Base-by-base conservation (phyloP, 2,797 vertebrate genomes). In the Schizothorax lantsangensis region DNA sequence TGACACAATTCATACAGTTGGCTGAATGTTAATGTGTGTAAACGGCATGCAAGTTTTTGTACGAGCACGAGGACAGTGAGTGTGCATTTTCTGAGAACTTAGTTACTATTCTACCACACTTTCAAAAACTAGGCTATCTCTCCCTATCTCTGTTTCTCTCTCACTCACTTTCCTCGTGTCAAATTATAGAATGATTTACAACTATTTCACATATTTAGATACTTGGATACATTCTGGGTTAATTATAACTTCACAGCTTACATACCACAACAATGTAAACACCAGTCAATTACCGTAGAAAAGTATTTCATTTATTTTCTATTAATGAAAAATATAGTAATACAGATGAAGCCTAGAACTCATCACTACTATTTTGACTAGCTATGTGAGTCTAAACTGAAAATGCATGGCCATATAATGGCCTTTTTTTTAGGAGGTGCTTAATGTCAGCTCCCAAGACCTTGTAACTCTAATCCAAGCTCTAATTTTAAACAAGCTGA, bases 121-220 rank as follows among this genome's bases (percentile, higher is more conserved):
- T 59, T 43, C 38, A 15, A 62, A 47, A 79, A 43, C 12, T 40
- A 79, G 59, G 14, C 47, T 82, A 43, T 85, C 33, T 62, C 40
- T 84, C 33, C 40, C 43, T 62, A 26, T 75, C 40, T 64, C 79
- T 84, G 57, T 77, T 40, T 80, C 68, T 40, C 52, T 79, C 59
- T 43, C 59, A 36, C 47, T 64, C 38, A 40, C 30, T 59, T 75
- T 71, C 49, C 75, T 75, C 21, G 21, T 80, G 23, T 62, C 59
- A 83, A 47, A 77, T 85, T 26, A 26, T 45, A 47, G 23, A 73
- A 15, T 17, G 7, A 73, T 73, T 73, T 45, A 14, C 15, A 26
- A 73, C 38, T 26, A 9, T 86, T 86, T 36, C 33, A 38, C 21
- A 57, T 12, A 57, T 78, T 38, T 64, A 78, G 49, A 45, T 30